Evolutionary conservation across 53 echinoderm and acorn worm species (phyloP).

Genomic region (Apostichopus leukothele): DNA sequence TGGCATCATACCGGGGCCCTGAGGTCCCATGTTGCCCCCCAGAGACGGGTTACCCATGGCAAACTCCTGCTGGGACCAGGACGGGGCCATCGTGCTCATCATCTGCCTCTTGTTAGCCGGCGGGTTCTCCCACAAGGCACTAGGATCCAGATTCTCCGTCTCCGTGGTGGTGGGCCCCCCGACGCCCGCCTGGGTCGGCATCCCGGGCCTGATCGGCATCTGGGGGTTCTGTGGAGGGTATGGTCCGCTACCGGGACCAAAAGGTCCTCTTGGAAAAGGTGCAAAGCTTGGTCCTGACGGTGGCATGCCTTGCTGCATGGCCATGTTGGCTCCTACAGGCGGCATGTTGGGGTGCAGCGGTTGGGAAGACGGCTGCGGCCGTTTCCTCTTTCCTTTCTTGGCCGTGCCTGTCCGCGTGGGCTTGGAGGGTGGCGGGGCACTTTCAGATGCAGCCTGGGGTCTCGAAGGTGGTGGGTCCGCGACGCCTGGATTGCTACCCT

Average conservation of each 20-base stretch:
- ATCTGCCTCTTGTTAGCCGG: conserved; percentile 81
- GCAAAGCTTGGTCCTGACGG: conserved; percentile 84
- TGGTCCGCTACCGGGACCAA: conserved; percentile 59
- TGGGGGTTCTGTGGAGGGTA: conserved; percentile 80
- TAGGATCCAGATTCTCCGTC: conserved; percentile 97
- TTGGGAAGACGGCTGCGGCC: conserved; percentile 74
- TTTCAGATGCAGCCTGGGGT: conserved; percentile 31
- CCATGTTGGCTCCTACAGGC: conserved; percentile 57
- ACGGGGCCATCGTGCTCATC: conserved; percentile 66
- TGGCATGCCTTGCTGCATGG: conserved; percentile 75
- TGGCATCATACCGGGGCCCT: conserved; percentile 67
- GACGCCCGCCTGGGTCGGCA: conserved; percentile 64
- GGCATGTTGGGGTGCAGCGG: conserved; percentile 82
- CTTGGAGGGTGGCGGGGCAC: conserved; percentile 46
- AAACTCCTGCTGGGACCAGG: conserved; percentile 62
- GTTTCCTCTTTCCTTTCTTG: conserved; percentile 70
- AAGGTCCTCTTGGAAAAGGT: conserved; percentile 74
- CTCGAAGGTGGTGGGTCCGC: conserved; percentile 44
- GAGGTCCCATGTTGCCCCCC: conserved; percentile 49
- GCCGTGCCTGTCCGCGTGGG: conserved; percentile 27
- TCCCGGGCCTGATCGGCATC: conserved; percentile 80
- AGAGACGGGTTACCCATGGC: conserved; percentile 71
- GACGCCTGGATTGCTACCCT: conserved; percentile 40
- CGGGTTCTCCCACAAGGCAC: conserved; percentile 97
- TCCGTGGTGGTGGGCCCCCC: conserved; percentile 82